Percentiles rank a stretch among this genome's conserved stretches.
Conservation (phyloP, 2,888 invertebrate species). For the Amphiduros pacificus region DNA sequence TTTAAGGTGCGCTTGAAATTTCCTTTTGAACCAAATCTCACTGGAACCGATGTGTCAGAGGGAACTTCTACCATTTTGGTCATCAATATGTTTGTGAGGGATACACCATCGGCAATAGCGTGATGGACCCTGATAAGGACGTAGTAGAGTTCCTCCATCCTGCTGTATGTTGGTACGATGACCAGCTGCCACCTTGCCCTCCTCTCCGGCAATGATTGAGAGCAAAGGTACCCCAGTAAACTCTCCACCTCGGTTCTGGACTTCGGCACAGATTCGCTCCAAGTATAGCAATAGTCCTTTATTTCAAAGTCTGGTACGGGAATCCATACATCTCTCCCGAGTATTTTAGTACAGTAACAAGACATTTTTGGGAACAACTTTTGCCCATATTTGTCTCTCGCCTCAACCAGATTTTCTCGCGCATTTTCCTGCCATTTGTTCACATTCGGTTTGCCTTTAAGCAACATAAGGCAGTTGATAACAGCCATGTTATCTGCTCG, state of each 20-base stretch:
- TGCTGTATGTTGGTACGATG: conserved; percentile 10
- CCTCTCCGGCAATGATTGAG: conserved; percentile 12
- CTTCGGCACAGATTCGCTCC: conserved; percentile 3
- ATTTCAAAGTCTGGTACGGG: conserved; percentile 27
- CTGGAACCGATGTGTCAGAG: conserved; percentile 1
- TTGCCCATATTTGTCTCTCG: conserved; percentile 12
- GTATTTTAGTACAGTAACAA: conserved; percentile 16
- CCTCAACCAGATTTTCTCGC: conserved; percentile 16
- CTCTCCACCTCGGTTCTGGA: conserved; percentile 11
- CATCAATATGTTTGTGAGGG: conserved; percentile 24
- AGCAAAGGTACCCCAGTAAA: conserved; percentile 21
- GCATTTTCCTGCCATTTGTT: background rate
- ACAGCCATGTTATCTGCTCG: conserved; percentile 21
- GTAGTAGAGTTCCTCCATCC: background rate
- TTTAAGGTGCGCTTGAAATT: conserved; percentile 5
- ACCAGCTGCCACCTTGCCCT: conserved; percentile 24
- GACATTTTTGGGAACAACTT: conserved; percentile 19
- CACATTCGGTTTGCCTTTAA: conserved; percentile 14
- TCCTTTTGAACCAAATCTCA: conserved; percentile 17
- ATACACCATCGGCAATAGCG: conserved; percentile 29
- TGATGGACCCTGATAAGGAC: conserved; percentile 13
- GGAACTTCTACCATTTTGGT: conserved; percentile 21
- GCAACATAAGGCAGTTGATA: conserved; percentile 24
- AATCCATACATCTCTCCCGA: conserved; percentile 28
- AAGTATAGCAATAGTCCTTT: conserved; percentile 20